Conservation (phyloP, 35 echinoderm and acorn worm species). For the Acanthaster planci region DNA sequence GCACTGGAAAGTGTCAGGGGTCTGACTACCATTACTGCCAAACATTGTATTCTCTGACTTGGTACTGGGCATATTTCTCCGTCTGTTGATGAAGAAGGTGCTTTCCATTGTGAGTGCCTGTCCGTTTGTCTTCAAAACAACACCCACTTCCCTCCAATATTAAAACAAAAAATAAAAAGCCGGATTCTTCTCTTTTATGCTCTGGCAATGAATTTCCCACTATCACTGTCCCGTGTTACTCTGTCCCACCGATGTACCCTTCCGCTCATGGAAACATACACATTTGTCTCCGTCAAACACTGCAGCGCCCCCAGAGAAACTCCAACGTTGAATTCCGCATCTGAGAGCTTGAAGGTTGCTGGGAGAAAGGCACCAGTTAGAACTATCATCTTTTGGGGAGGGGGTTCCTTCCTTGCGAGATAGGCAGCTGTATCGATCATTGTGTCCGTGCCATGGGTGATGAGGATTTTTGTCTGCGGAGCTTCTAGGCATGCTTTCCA, state of each 20-base stretch:
- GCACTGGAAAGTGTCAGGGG: no score
- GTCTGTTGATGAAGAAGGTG: background rate
- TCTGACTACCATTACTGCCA: no score
- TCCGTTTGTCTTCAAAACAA: background rate
- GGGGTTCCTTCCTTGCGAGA: constrained; percentile 39
- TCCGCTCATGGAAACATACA: constrained; percentile 68
- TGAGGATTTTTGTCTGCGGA: constrained; percentile 42
- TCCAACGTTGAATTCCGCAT: constrained; percentile 66
- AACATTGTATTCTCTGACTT: no score
- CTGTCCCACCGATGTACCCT: constrained; percentile 50
- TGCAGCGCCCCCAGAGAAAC: constrained; percentile 64
- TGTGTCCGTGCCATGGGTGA: constrained; percentile 77
- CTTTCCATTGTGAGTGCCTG: background rate
- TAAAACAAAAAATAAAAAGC: no score
- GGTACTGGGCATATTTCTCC: no score
- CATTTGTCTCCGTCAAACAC: constrained; percentile 28
- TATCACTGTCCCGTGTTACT: constrained; percentile 43
- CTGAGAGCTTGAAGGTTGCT: constrained; percentile 59
- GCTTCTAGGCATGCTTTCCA: constrained; percentile 27
- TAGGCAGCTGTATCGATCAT: constrained; percentile 59
- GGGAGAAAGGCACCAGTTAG: constrained; percentile 73
- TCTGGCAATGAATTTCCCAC: constrained; percentile 52
- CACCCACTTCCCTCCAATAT: background rate
- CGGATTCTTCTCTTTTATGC: constrained; percentile 9
- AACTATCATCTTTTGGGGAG: constrained; percentile 58